Conservation (phyloP, 1,140 invertebrate species). For the Drosophila kikkawai region DNA sequence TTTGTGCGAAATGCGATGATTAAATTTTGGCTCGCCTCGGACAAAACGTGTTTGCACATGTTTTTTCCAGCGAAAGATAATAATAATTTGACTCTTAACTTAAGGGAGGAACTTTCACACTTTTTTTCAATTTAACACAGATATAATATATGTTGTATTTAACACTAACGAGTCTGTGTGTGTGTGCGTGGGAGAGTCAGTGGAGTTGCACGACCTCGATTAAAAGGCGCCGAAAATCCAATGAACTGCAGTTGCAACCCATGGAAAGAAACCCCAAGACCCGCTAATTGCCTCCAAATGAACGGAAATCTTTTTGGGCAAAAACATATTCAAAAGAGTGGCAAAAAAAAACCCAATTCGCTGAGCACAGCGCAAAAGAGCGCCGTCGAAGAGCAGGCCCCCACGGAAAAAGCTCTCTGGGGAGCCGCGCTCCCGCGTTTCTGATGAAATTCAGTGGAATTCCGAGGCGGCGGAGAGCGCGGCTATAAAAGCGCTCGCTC, state of each 20-base stretch:
- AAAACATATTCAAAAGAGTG: conserved; percentile 17
- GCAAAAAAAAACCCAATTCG: conserved; percentile 28
- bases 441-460: conserved; percentile 81
- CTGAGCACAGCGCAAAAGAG: conserved; percentile 27
- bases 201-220: conserved; percentile 27
- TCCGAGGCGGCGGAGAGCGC: conserved; percentile 54
- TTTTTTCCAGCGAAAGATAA: conserved; percentile 42
- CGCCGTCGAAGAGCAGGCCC: conserved; percentile 38
- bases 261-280: conserved; percentile 45
- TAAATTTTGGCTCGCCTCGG: conserved; percentile 15
- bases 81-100: conserved; percentile 32
- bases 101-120: conserved; percentile 39
- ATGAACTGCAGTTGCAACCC: conserved; percentile 37
- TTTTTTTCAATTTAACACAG: neutral
- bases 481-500: conserved; percentile 72
- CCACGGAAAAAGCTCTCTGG: conserved; percentile 16
- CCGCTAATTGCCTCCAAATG: conserved; percentile 66
- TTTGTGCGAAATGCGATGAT: conserved; percentile 35
- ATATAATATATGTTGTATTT: neutral
- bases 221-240: neutral
- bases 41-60: conserved; percentile 28
- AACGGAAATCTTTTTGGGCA: conserved; percentile 66
- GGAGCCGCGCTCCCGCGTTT: conserved; percentile 41
- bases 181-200: neutral
- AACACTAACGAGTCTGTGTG: neutral